Conservation (phyloP, 1,140 invertebrate species). For the Bombyx mori region ASM3026992v2 NC_085119.1:5191501-5192000, state of each 20-base stretch:
- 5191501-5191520: no score
- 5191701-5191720: slow-evolving; percentile 59
- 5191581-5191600: not conserved
- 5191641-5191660: slow-evolving; percentile 70
- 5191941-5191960: no score
- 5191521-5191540: no score
- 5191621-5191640: slow-evolving; percentile 53
- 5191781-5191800: slow-evolving; percentile 79
- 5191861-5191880: no score
- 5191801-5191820: slow-evolving; percentile 81
- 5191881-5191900: no score
- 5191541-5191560: not conserved
- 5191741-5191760: slow-evolving; percentile 52
- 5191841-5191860: slow-evolving; percentile 26
- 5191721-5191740: slow-evolving; percentile 56
- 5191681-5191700: slow-evolving; percentile 64
- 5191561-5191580: no score
- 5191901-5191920: no score
- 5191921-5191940: no score
- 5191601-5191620: slow-evolving; percentile 11
- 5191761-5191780: slow-evolving; percentile 75
- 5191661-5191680: slow-evolving; percentile 65
- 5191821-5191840: slow-evolving; percentile 74
- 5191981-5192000: no score
- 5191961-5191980: no score